phyloP scores from a whole-genome alignment of 1,140 invertebrate genomes.

The Drosophila cardini region DNA sequence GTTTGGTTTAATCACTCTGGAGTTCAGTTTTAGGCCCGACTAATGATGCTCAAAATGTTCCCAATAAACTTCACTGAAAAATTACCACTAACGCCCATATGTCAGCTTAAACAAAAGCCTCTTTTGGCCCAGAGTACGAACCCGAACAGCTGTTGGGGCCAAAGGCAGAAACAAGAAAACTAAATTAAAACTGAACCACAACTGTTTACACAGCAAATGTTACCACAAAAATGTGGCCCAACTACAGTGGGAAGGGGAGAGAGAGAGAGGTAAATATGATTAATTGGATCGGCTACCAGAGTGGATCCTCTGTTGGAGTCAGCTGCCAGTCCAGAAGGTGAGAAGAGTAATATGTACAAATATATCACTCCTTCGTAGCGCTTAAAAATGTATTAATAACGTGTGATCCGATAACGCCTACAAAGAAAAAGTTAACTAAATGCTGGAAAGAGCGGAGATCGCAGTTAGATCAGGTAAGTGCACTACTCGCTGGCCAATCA shows the following conservation, averaged over 20 bases:
- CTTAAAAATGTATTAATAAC: conserved; percentile 80
- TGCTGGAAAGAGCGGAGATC: conserved; percentile 3
- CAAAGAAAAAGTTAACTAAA: conserved; percentile 41
- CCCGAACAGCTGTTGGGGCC: conserved; percentile 61
- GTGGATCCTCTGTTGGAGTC: conserved; percentile 43
- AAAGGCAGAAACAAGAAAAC: conserved; percentile 59
- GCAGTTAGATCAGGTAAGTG: neutral
- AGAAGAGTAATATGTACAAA: conserved; percentile 83
- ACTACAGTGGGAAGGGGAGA: conserved; percentile 43
- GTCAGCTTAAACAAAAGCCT: conserved; percentile 74
- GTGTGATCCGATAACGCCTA: conserved; percentile 67
- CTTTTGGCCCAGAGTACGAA: conserved; percentile 3
- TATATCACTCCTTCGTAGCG: conserved; percentile 77
- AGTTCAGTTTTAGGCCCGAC: conserved; percentile 48
- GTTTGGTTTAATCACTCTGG: no score
- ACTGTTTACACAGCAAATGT: conserved; percentile 83
- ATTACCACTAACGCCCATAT: conserved; percentile 81
- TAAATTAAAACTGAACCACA: conserved; percentile 78
- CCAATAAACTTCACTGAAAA: conserved; percentile 74
- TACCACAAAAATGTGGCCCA: conserved; percentile 68
- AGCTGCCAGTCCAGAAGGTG: conserved; percentile 52
- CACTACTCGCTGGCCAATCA: conserved; percentile 47
- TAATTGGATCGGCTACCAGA: conserved; percentile 67
- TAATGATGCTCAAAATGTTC: conserved; percentile 67
- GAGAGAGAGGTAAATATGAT: conserved; percentile 63